Conservation (phyloP, 2,888 invertebrate genomes). For the Pyrrhia umbra region DNA sequence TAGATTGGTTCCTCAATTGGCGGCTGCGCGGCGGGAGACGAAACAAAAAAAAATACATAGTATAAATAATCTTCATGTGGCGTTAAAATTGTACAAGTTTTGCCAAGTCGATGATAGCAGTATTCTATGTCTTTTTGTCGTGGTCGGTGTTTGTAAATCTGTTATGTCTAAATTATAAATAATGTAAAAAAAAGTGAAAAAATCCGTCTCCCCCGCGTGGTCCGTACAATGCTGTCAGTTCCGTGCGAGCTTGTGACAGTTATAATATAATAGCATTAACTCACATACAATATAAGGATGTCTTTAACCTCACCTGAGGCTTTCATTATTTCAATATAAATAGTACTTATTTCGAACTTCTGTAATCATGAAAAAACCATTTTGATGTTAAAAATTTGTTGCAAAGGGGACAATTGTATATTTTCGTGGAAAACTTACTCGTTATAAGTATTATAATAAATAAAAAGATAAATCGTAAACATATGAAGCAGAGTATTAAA, state of each 20-base stretch:
- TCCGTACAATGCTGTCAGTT: constrained; percentile 68
- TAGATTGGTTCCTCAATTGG: constrained; percentile 69
- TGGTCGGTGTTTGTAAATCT: constrained; percentile 66
- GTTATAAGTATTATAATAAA: constrained; percentile 10
- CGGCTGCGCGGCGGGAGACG: constrained; percentile 68
- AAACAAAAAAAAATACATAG: constrained; percentile 55
- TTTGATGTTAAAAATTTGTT: constrained; percentile 85
- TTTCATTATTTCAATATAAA: constrained; percentile 86
- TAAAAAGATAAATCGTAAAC: not conserved
- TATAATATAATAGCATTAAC: constrained; percentile 78
- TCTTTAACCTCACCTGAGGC: constrained; percentile 79
- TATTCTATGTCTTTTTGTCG: constrained; percentile 67
- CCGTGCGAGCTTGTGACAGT: constrained; percentile 76
- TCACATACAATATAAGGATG: constrained; percentile 78
- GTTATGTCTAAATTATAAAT: constrained; percentile 64
- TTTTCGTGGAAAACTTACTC: constrained; percentile 37
- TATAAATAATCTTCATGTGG: constrained; percentile 61
- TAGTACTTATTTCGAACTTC: constrained; percentile 87
- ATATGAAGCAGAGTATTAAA: constrained; percentile 35
- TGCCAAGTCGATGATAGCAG: constrained; percentile 64
- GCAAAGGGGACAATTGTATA: constrained; percentile 83
- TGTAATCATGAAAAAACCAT: constrained; percentile 85
- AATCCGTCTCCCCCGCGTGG: constrained; percentile 62
- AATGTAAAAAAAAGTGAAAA: constrained; percentile 36
- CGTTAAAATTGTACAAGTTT: constrained; percentile 59